phyloP scores from a whole-genome alignment of 2,888 invertebrate genomes.

The Myopa tessellatipennis region DNA sequence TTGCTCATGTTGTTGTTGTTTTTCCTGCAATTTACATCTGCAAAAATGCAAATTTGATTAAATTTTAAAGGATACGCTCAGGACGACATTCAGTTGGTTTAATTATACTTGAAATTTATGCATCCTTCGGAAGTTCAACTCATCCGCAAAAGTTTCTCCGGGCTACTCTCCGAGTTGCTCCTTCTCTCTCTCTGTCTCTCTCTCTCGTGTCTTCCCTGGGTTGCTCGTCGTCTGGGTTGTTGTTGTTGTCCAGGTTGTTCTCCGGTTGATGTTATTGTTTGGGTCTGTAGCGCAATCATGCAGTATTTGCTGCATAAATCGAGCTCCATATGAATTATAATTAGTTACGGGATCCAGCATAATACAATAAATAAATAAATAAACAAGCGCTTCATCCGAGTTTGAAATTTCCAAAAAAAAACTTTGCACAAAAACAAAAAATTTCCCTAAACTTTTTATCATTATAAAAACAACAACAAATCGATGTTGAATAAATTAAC shows the following conservation, averaged over 20 bases:
- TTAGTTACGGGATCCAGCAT: slow-evolving; percentile 15
- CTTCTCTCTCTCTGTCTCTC: background rate
- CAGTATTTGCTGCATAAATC: slow-evolving; percentile 16
- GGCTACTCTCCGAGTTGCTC: background rate
- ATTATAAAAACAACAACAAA: too few species aligned
- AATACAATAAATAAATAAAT: background rate
- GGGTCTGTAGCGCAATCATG: slow-evolving; percentile 21
- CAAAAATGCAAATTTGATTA: slow-evolving; percentile 20
- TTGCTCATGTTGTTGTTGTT: too few species aligned
- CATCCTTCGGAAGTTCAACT: background rate
- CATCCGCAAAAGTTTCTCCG: background rate
- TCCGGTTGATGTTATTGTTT: slow-evolving; percentile 18
- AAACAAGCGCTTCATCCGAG: too few species aligned
- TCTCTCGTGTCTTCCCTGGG: background rate
- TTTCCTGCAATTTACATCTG: background rate
- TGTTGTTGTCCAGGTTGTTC: background rate
- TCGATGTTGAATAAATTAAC: too few species aligned
- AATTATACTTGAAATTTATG: slow-evolving; percentile 14
- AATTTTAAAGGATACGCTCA: slow-evolving; percentile 9
- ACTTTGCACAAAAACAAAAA: too few species aligned
- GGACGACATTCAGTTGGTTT: too few species aligned
- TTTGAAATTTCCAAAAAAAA: too few species aligned
- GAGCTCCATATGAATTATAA: slow-evolving; percentile 19
- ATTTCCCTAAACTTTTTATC: too few species aligned
- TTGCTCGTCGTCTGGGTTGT: background rate